These are phyloP conservation scores for Pterophyllum scalare DNA, from an alignment of 2,113 vertebrate species.

Conservation along the genomic window DNA sequence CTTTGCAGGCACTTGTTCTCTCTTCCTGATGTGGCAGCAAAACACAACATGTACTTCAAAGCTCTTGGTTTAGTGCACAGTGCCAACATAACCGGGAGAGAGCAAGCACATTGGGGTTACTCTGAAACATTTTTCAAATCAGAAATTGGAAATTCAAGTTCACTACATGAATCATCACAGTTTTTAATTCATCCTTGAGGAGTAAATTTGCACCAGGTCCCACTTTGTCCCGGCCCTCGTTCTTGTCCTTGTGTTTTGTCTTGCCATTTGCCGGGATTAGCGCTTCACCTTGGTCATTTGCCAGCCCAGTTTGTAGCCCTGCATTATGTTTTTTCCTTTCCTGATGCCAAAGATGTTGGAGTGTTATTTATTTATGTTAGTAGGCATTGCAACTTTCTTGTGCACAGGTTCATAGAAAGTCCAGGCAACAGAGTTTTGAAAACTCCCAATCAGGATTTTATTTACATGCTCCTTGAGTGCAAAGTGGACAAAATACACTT, in stretches of 20 bases:
- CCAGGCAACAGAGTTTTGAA: background rate
- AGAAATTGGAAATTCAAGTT: background rate
- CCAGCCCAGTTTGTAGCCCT: background rate
- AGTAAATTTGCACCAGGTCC: background rate
- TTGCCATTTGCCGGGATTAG: background rate
- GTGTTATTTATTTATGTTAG: background rate
- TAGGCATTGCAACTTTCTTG: background rate
- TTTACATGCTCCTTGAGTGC: background rate
- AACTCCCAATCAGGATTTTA: background rate
- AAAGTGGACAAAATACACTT: background rate
- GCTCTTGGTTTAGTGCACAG: background rate
- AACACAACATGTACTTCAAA: background rate
- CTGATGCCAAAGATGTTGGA: background rate
- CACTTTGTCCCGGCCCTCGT: background rate
- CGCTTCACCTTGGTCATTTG: background rate
- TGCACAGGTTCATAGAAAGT: background rate
- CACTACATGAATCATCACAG: background rate
- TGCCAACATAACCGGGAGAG: background rate
- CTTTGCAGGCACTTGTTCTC: background rate
- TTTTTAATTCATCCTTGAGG: background rate
- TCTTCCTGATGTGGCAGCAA: constrained; percentile 16
- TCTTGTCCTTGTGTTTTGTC: constrained; percentile 4
- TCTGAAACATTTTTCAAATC: background rate
- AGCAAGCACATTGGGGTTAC: background rate
- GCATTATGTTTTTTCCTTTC: background rate